Base-by-base conservation (phyloP, 2,113 vertebrate species). In the Salvelinus namaycush region DNA sequence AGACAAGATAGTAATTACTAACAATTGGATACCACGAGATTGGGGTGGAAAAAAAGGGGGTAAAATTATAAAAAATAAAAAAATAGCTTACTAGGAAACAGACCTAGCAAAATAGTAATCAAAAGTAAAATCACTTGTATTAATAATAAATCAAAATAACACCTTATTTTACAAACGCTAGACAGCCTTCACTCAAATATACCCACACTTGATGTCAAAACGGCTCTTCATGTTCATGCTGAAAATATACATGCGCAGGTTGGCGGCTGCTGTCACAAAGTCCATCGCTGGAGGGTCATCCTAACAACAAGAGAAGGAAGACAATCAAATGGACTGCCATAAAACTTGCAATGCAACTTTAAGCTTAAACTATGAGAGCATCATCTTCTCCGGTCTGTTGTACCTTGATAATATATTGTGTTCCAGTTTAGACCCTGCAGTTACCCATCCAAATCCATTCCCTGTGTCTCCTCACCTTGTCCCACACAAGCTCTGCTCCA, bases 171-270 rank as follows among this genome's bases (percentile, higher is more conserved):
- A 54, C 49, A 54, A 54, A 14, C 1, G 3, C 14, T 18, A 54
- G n/a, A 44, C 2, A 44, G 39, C 39, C 2, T 62, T 22, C n/a
- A 62, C n/a, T 5, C n/a, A 62, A 22, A 62, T 3, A 24, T 59
- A 89, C 97, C 96, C 92, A 99, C 98, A 99, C 86, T 99, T 99
- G 26, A 99, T 96, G 84, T 99, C 97, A 81, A 99, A 99, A 89
- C 94, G 95, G 88, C 98, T 99, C 91, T 99, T 99, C 96, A 96
- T 98, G 86, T 94, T 97, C 97, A 99, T 99, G 89, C 97, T 98
- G 89, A 99, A 99, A 91, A 99, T 96, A 83, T 98, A 92, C 97
- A 99, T 99, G 70, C 98, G 95, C 66, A 99, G 91, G 89, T 99
- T 99, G 5, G 98, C 92, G 34, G 98, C 97, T 39, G 97, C 92